Base-by-base conservation (phyloP, 1,140 invertebrate species). In the Drosophila funebris region DNA sequence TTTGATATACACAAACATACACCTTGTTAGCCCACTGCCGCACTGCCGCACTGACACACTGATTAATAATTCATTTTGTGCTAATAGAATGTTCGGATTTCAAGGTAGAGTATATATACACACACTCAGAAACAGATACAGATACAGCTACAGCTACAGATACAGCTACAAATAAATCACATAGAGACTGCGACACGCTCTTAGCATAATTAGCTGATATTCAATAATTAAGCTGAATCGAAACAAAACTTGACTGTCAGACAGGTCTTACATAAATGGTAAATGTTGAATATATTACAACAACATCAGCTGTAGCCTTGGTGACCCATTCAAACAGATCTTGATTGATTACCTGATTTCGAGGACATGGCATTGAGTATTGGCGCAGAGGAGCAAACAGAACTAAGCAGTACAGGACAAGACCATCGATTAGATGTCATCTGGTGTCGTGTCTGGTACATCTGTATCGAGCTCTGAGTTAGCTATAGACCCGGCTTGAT, bases 11-110 rank as follows among this genome's bases (percentile, higher is more conserved):
- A 58, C 57, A 73, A 37, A 67, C 44, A 33, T 22, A 61, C 43
- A 76, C 68, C 74, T 85, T 63, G 70, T 82, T 78, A 83, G 74
- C 44, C 41, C 79, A 66, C 52, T n/a, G n/a, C n/a, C n/a, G n/a
- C n/a, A n/a, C n/a, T n/a, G 50, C 74, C 63, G 43, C 44, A 73
- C 66, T 72, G 79, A 83, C 79, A 83, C 53, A 75, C 57, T 72
- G 78, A 87, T 85, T 88, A 87, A 88, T 87, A 87, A 87, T 87
- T 87, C 73, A 88, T 79, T 79, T 52, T 67, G 75, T 54, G 58
- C 68, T 76, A 85, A 81, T 85, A 87, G 57, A 81, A 85, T 81
- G 76, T 64, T 81, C 71, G 60, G 63, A 61, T 73, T 50, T 74
- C 70, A 63, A 74, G 62, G 44, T 60, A 60, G 16, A 39, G 24